These are phyloP conservation scores for Meloe dianella DNA, from an alignment of 2,888 invertebrate species.

Conservation along the genomic window DNA sequence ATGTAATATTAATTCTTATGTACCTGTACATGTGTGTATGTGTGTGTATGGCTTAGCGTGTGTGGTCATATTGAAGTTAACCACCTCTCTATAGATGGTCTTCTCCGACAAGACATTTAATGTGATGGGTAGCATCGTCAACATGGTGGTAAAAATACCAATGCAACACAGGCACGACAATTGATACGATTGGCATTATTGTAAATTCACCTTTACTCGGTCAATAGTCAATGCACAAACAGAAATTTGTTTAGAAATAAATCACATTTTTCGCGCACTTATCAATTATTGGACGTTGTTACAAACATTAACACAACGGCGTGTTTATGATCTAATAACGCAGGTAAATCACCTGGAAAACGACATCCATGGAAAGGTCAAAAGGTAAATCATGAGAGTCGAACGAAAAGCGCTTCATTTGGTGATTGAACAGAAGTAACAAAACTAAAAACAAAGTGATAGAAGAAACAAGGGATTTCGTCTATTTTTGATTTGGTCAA, in stretches of 20 bases:
- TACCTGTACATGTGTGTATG: not conserved
- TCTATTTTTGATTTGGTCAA: too few relatives aligned
- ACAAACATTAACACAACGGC: too few relatives aligned
- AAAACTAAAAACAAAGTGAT: too few relatives aligned
- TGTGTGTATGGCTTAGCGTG: conserved; percentile 17
- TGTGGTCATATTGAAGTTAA: conserved; percentile 29
- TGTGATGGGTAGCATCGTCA: conserved; percentile 21
- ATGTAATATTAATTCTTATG: not conserved
- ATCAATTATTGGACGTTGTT: too few relatives aligned
- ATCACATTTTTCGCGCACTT: too few relatives aligned
- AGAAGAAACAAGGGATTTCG: too few relatives aligned
- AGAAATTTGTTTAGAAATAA: not conserved
- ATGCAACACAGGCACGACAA: not conserved
- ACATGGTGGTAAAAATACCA: conserved; percentile 8
- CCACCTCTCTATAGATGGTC: conserved; percentile 29
- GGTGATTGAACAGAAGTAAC: too few relatives aligned
- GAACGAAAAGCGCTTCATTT: too few relatives aligned
- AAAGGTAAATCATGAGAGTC: too few relatives aligned
- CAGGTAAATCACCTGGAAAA: too few relatives aligned
- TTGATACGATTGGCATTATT: not conserved
- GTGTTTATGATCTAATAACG: too few relatives aligned
- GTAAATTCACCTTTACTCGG: not conserved
- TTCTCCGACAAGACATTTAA: conserved; percentile 23
- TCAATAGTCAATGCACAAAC: not conserved
- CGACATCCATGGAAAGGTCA: too few relatives aligned